phyloP scores from a whole-genome alignment of 2,113 vertebrate species.

The Sylvia atricapilla region DNA sequence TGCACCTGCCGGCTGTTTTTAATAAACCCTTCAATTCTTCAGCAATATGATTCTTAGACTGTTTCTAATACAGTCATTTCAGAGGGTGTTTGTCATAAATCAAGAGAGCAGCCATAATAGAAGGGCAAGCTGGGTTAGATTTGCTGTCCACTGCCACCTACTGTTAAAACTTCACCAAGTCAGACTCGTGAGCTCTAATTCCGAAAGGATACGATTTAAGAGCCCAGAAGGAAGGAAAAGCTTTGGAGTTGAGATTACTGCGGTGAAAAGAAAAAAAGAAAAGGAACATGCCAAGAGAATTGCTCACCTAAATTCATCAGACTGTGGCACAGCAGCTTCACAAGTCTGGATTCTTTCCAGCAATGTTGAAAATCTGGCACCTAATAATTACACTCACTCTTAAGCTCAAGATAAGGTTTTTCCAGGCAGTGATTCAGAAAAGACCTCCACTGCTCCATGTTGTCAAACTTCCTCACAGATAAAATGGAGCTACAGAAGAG shows the following conservation, averaged over 20 bases:
- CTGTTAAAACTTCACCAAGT: neutral
- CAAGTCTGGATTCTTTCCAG: neutral
- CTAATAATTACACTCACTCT: neutral
- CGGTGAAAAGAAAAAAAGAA: neutral
- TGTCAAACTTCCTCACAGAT: neutral
- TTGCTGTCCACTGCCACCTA: conserved; percentile 42
- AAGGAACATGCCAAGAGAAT: neutral
- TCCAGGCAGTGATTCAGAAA: neutral
- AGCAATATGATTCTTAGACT: neutral
- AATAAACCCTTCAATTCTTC: neutral
- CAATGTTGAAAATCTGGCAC: neutral
- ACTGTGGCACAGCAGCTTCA: neutral
- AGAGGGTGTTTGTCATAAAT: neutral
- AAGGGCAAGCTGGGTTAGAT: neutral
- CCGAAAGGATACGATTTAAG: neutral
- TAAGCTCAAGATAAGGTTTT: neutral
- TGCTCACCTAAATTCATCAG: neutral
- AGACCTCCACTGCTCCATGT: neutral
- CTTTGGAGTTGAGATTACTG: neutral
- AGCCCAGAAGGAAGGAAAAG: neutral
- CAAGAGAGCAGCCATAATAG: neutral
- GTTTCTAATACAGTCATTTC: neutral
- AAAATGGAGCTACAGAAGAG: neutral
- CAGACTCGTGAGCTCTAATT: neutral
- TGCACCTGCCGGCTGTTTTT: neutral